Conservation (phyloP, 1,140 invertebrate genomes). For the Drosophila truncata region DNA sequence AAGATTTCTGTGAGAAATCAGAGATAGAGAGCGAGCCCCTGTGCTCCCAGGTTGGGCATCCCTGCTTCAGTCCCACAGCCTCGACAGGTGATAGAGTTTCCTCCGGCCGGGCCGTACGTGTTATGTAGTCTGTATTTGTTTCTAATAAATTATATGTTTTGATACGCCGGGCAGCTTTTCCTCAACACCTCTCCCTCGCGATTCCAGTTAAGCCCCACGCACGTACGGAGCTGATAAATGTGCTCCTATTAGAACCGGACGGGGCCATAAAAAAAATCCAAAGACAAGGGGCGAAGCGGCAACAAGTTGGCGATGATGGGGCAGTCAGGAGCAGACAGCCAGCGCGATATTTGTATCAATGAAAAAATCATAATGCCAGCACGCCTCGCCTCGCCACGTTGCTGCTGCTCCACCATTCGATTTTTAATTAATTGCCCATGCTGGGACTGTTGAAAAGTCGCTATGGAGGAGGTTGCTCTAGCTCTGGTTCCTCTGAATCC, state of each 20-base stretch:
- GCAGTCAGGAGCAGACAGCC: conserved; percentile 20
- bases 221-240: conserved; percentile 78
- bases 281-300: conserved; percentile 22
- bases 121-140: conserved; percentile 48
- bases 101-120: conserved; percentile 15
- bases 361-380: conserved; percentile 81
- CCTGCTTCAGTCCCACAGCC: conserved; percentile 19
- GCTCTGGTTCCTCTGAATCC: background rate
- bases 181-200: conserved; percentile 56
- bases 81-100: conserved; percentile 27
- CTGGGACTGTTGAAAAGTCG: conserved; percentile 79
- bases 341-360: conserved; percentile 77
- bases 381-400: conserved; percentile 39
- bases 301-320: conserved; percentile 54
- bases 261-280: conserved; percentile 67
- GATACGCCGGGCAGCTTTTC: conserved; percentile 17
- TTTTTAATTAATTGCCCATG: conserved; percentile 81
- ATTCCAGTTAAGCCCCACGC: conserved; percentile 51
- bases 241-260: conserved; percentile 63
- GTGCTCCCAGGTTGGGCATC: conserved; percentile 9
- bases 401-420: conserved; percentile 37
- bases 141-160: conserved; percentile 55
- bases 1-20: background rate
- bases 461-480: conserved; percentile 21
- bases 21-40: background rate